These are phyloP conservation scores for Dugesia japonica DNA, from an alignment of 2,888 invertebrate species.

Conservation along the genomic window DNA sequence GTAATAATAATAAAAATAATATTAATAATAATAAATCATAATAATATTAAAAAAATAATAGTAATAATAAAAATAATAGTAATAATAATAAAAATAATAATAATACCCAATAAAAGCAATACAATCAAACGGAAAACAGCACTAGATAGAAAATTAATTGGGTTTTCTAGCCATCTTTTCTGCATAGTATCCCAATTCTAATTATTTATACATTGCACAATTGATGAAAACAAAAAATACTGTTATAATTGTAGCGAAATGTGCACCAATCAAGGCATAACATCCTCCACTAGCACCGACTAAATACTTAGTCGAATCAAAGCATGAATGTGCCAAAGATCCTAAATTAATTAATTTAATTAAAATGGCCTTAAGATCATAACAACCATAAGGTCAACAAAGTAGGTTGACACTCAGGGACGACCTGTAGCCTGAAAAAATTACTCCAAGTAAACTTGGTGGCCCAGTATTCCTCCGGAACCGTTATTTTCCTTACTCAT, in stretches of 20 bases:
- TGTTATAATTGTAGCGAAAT: conserved; percentile 75
- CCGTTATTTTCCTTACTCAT: conserved; percentile 26
- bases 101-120: conserved; percentile 59
- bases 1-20: conserved; percentile 42
- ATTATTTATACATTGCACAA: not conserved
- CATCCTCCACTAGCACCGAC: conserved; percentile 89
- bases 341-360: conserved; percentile 38
- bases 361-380: conserved; percentile 21
- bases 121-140: conserved; percentile 60
- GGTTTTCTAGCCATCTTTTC: conserved; percentile 57
- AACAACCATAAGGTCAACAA: conserved; percentile 12
- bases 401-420: conserved; percentile 20
- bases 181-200: conserved; percentile 96
- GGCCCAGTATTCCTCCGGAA: conserved; percentile 25
- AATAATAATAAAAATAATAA: not conserved
- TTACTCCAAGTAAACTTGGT: not conserved
- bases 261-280: conserved; percentile 78
- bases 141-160: conserved; percentile 41
- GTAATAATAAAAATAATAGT: not conserved
- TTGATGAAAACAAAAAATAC: conserved; percentile 48
- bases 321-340: conserved; percentile 49
- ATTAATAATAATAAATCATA: not conserved
- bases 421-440: not conserved
- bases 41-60: not conserved
- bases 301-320: conserved; percentile 53